Evolutionary conservation across 2,888 invertebrate genomes (phyloP), one percentile per base, ranked within the genome.

Genomic region (Phaedon cochleariae): DNA sequence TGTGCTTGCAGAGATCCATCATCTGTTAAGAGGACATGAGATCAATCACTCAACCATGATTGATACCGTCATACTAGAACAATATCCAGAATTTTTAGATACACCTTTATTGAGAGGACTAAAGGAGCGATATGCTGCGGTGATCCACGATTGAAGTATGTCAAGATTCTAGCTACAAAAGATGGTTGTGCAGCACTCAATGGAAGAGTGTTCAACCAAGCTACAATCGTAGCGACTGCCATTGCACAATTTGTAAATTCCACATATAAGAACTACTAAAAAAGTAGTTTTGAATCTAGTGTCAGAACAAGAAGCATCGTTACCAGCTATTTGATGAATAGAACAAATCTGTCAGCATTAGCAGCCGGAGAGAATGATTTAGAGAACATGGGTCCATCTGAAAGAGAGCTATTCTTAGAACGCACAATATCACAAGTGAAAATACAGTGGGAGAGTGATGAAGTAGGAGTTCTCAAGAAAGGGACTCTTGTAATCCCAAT

Each of bases 1-100:
- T 15, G 41, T 41, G 4, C 20, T 57, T n/a, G 18, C 57, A 12
- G 46, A 58, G 20, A 17, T 46, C 3, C 46, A 58, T 10, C 58
- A 58, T 17, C 20, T 58, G 1, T 12, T 58, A 18, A 10, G 58
- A 15, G 48, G 58, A 6, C 58, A 58, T 58, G 58, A 58, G 15
- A 46, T 58, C 12, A 46, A 58, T 2, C 58, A 58, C 29, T 5
- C 46, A 2, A 58, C 48, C 2, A 18, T 58, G 9, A 46, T 58
- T 26, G 26, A 58, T 7, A 58, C 26, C 31, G 22, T 20, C 15
- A 31, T 54, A 20, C 20, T 58, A 2, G 46, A 58, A 17, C 18
- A 58, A 20, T 48, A 46, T 15, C 46, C 58, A 1, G 58, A 58
- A n/a, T 46, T 58, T 0, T 10, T 58, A 7, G 58, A 45, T 0